Evolutionary conservation across 2,113 vertebrate genomes (phyloP), one percentile per base, ranked within the genome.

Genomic region (Odobenus rosmarus): DNA sequence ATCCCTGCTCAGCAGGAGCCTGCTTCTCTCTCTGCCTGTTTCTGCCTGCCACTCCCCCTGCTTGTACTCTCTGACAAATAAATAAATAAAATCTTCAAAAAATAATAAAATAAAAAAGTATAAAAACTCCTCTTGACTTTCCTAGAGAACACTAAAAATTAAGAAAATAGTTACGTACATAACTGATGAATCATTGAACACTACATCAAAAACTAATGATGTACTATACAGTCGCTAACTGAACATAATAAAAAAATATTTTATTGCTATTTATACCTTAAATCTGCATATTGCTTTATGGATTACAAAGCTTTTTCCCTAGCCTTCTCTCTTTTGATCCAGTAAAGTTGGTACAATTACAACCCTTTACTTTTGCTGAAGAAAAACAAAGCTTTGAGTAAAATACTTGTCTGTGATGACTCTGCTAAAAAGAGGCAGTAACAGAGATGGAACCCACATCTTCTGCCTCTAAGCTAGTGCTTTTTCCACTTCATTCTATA

Each of bases 251-350:
- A 46, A 46, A 21, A 94, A 90, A 72, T 57, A 69, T 72, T 69
- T 55, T 82, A 61, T 26, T 72, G 53, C 9, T 79, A 51, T 83
- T 88, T 87, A 79, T 55, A 42, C 64, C 28, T 95, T 49, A 83
- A 53, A 74, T 90, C 61, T 83, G 9, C 55, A 88, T 64, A 61
- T 10, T 90, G 80, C 28, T 55, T 92, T 79, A 62, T 2, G 72
- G 62, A 24, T 93, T 74, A 84, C 7, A 90, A 83, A 90, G 61
- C 14, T 83, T 90, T 90, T 89, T 46, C 67, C 79, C 69, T 74
- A 96, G 24, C 31, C 83, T 83, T 81, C 83, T 69, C 81, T 90
- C 83, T 74, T 86, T 62, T 96, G 81, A 88, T 69, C 46, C 49
- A 90, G 15, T 53, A 88, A 90, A 90, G 21, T 51, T 69, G 33